Conservation (phyloP, 2,113 vertebrate species). For the Aegypius monachus region DNA sequence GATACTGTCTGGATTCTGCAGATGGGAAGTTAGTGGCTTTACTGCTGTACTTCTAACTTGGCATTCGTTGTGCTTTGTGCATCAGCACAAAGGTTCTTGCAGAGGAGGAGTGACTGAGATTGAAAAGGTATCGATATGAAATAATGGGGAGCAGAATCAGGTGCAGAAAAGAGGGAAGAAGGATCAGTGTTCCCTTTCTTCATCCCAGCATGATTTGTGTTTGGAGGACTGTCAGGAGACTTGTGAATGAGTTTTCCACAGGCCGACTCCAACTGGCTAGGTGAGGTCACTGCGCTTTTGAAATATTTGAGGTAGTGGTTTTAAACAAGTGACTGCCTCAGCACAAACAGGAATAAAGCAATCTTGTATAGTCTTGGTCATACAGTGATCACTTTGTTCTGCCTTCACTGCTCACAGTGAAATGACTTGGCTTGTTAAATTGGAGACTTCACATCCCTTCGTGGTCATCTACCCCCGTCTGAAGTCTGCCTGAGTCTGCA, state of each 20-base stretch:
- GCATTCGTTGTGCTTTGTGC: background rate
- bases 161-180: background rate
- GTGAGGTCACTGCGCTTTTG: slow-evolving; percentile 30
- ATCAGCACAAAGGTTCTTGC: background rate
- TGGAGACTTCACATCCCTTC: background rate
- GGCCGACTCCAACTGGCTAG: background rate
- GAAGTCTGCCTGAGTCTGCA: background rate
- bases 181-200: background rate
- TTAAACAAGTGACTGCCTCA: slow-evolving; percentile 42
- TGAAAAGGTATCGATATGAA: background rate
- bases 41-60: background rate
- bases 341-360: slow-evolving; percentile 46
- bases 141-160: background rate
- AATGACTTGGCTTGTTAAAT: background rate
- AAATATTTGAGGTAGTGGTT: slow-evolving; percentile 35
- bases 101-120: background rate
- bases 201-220: background rate
- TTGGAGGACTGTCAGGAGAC: background rate
- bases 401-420: background rate
- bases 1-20: background rate
- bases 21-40: background rate
- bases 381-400: slow-evolving; percentile 51
- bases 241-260: background rate
- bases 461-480: background rate
- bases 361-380: slow-evolving; percentile 15